Base-by-base conservation (phyloP, 2,113 vertebrate species). In the Dryoscopus gambensis region DNA sequence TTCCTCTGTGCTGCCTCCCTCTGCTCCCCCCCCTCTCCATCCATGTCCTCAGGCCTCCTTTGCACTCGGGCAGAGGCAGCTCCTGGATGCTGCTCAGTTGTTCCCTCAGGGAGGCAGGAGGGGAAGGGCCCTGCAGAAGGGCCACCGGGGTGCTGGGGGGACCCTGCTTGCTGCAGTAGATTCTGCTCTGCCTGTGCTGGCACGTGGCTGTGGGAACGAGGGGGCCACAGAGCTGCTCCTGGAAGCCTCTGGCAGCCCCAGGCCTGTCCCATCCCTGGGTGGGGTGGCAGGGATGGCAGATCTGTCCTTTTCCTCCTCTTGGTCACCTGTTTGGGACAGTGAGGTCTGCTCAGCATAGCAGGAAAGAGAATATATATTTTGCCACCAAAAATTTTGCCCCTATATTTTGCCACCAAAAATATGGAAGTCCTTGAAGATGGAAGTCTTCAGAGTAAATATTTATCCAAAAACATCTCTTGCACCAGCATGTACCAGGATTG, bases 31-130 rank as follows among this genome's bases (percentile, higher is more conserved):
- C 82, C 2, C 33, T 44, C 84, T 68, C 89, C 73, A 84, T 49
- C 93, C 85, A 21, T 78, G 93, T 92, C 96, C 96, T 94, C 92
- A 94, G 59, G 88, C 82, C 85, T 93, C 93, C 93, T 95, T 81
- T 94, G 88, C 88, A 52, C 70, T 82, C 22, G 52, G 70, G 88
- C 78, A 84, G 81, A 40, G 81, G 60, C 63, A 47, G 71, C 27
- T 65, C 13, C 39, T 52, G 90, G 84, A 37, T 53, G 77, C 69
- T 78, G 74, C 74, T 75, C 49, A 3, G 2, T 2, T 11, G 2
- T 7, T 67, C 42, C 42, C 44, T 17, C 0, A 0, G n/a, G 52
- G 33, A 75, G 56, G n/a, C 16, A 37, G 67, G 17, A 73, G 46
- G 14, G 46, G 44, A 19, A 42, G 33, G 39, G 22, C 2, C 39